phyloP scores from a whole-genome alignment of 2,888 invertebrate species.

The Zaprionus obscuricornis region DNA sequence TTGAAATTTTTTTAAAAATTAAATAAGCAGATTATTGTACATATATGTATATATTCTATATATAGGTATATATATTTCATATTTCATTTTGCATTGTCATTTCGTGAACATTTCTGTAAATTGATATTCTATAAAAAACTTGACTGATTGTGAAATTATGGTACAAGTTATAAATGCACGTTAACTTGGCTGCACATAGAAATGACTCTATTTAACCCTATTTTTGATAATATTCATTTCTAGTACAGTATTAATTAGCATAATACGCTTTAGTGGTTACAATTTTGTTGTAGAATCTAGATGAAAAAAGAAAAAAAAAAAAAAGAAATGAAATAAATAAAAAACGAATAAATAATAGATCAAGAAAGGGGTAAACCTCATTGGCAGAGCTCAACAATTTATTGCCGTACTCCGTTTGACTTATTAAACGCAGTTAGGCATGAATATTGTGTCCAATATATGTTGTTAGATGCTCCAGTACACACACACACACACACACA shows the following conservation, averaged over 20 bases:
- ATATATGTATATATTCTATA: too few species aligned
- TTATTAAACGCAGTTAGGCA: conserved; percentile 65
- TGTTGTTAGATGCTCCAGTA: conserved; percentile 40
- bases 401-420: conserved; percentile 52
- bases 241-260: conserved; percentile 26
- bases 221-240: not conserved
- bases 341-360: conserved; percentile 27
- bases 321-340: conserved; percentile 15
- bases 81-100: conserved; percentile 5
- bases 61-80: not conserved
- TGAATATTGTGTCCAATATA: conserved; percentile 45
- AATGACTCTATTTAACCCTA: too few species aligned
- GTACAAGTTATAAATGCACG: too few species aligned
- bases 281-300: conserved; percentile 10
- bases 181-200: too few species aligned
- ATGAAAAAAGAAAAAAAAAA: not conserved
- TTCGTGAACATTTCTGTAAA: not conserved
- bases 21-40: too few species aligned
- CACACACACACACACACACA: conserved; percentile 5
- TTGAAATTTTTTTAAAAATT: too few species aligned
- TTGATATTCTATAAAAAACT: too few species aligned
- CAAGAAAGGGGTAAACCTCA: conserved; percentile 56
- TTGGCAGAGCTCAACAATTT: conserved; percentile 52
- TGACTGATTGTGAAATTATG: too few species aligned
- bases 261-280: conserved; percentile 39